A percentile compares a stretch with the other conserved stretches of the same genome.
phyloP scores from a whole-genome alignment of 2,113 vertebrate species.

The Brienomyrus longianalis region DNA sequence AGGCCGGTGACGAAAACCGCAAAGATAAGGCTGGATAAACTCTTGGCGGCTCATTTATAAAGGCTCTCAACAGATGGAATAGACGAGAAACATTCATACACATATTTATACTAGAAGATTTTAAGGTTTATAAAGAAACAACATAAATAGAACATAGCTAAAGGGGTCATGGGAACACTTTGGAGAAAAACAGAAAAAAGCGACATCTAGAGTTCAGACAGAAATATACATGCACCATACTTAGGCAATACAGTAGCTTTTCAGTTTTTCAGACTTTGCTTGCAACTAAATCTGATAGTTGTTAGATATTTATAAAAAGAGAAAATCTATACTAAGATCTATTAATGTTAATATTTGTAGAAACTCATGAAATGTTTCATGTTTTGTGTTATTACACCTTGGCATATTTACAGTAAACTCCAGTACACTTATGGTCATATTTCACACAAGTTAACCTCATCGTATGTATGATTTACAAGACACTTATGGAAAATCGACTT shows the following conservation, averaged over 20 bases:
- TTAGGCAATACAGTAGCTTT: no score
- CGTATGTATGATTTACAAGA: neutral
- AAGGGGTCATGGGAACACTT: neutral
- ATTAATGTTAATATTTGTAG: neutral
- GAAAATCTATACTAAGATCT: no score
- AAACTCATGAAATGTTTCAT: neutral
- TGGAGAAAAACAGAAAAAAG: neutral
- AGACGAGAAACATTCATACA: no score
- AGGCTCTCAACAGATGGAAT: no score
- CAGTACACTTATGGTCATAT: neutral
- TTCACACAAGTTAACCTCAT: neutral
- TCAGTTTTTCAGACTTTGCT: neutral
- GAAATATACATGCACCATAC: no score
- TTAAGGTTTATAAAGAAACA: no score
- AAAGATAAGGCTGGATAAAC: no score
- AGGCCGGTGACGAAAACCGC: no score
- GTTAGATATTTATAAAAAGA: neutral
- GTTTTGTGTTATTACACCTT: neutral
- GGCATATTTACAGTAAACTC: neutral
- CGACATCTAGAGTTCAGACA: neutral
- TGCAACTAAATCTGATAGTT: neutral
- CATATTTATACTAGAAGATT: no score
- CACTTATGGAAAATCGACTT: neutral
- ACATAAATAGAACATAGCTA: no score
- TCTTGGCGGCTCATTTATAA: no score